These are phyloP conservation scores for Podotricha telesiphe DNA, from an alignment of 2,888 invertebrate genomes.

Conservation along the genomic window DNA sequence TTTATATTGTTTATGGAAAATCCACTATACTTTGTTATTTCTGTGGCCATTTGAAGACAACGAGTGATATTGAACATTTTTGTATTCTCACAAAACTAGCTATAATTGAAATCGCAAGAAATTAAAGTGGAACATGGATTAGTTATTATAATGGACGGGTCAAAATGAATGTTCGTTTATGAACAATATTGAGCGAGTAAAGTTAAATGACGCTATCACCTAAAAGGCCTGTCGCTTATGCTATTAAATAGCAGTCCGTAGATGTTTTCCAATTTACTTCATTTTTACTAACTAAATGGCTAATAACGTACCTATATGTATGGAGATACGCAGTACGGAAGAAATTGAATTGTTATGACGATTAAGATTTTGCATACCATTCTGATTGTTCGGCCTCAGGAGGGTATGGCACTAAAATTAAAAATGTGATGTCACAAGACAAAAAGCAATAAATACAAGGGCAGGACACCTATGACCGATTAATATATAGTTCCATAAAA, in stretches of 20 bases:
- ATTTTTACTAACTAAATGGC: slow-evolving; percentile 18
- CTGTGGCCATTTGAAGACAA: not conserved
- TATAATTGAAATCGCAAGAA: slow-evolving; percentile 1
- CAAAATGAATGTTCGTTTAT: slow-evolving; percentile 50
- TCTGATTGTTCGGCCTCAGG: slow-evolving; percentile 42
- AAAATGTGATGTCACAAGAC: slow-evolving; percentile 49
- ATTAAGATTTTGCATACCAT: slow-evolving; percentile 16
- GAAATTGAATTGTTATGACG: not conserved
- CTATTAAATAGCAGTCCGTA: slow-evolving; percentile 14
- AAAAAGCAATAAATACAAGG: slow-evolving; percentile 43
- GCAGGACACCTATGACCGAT: slow-evolving; percentile 18
- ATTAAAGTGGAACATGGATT: slow-evolving; percentile 35
- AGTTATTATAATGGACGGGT: slow-evolving; percentile 70
- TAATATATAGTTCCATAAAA: slow-evolving; percentile 18
- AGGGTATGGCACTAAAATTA: slow-evolving; percentile 69
- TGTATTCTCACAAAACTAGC: not conserved
- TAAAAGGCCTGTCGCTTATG: slow-evolving; percentile 29
- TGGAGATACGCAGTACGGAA: not conserved
- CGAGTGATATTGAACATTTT: not conserved
- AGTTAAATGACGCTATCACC: slow-evolving; percentile 21
- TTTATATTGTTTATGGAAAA: not conserved
- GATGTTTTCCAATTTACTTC: not conserved
- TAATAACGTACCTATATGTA: not conserved
- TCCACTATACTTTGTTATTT: not conserved
- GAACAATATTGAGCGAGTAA: slow-evolving; percentile 62